A percentile compares a stretch with the other conserved stretches of the same genome.
phyloP scores from a whole-genome alignment of 2,797 vertebrate genomes.

The Labroides dimidiatus region DNA sequence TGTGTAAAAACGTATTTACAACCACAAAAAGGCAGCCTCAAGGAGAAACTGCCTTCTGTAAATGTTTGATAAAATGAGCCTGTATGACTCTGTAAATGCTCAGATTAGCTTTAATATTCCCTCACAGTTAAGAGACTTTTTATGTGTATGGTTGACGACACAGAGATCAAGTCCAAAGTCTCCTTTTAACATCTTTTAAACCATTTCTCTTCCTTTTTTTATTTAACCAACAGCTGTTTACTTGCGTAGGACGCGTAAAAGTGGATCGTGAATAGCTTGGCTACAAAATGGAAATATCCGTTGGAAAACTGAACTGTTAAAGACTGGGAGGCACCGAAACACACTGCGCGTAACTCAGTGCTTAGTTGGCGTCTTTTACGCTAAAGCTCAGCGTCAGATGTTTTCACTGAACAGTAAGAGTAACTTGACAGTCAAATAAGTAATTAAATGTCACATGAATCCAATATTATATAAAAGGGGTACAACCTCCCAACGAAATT shows the following conservation, averaged over 20 bases:
- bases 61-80: constrained; percentile 68
- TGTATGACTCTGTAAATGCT: not conserved
- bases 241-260: constrained; percentile 50
- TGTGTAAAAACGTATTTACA: constrained; percentile 51
- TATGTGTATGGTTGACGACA: no score
- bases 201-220: not conserved
- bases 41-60: constrained; percentile 36
- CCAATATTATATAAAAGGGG: not conserved
- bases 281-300: constrained; percentile 57
- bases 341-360: constrained; percentile 45
- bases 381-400: constrained; percentile 6
- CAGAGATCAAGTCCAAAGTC: no score
- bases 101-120: no score
- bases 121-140: no score
- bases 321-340: constrained; percentile 44
- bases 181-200: no score
- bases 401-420: not conserved
- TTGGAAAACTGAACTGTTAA: constrained; percentile 9
- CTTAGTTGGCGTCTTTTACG: constrained; percentile 65
- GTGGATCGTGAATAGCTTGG: constrained; percentile 50
- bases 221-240: constrained; percentile 31
- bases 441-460: not conserved
- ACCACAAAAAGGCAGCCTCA: constrained; percentile 7
- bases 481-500: constrained; percentile 95
- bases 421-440: not conserved